These are phyloP conservation scores for Protomyctophum bolini DNA, from an alignment of 2,113 vertebrate genomes.

Conservation along the genomic window DNA sequence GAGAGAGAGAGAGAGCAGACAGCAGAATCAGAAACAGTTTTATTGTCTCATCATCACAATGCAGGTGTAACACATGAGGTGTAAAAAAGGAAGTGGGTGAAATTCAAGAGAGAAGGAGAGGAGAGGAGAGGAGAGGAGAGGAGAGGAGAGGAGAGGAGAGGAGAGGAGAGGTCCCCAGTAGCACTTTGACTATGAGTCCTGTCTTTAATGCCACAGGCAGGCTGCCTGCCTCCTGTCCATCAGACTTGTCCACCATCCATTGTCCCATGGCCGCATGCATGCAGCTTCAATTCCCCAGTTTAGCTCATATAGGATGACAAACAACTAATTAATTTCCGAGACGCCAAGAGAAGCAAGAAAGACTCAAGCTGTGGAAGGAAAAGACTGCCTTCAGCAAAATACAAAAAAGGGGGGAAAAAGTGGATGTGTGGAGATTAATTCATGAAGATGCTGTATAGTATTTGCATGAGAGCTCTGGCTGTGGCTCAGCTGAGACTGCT, in stretches of 20 bases:
- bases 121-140: not conserved
- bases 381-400: constrained; percentile 75
- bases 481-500: constrained; percentile 81
- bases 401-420: too few relatives aligned
- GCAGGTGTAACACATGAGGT: too few relatives aligned
- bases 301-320: constrained; percentile 77
- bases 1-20: not conserved
- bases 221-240: constrained; percentile 36
- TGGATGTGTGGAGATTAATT: constrained; percentile 79
- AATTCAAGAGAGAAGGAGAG: too few relatives aligned
- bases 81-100: too few relatives aligned
- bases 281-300: constrained; percentile 64
- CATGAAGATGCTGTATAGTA: constrained; percentile 73
- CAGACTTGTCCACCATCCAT: constrained; percentile 40
- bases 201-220: constrained; percentile 25
- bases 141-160: not conserved
- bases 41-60: too few relatives aligned
- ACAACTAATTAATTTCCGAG: constrained; percentile 82
- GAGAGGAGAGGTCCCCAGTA: constrained; percentile 15
- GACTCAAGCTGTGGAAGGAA: constrained; percentile 74
- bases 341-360: constrained; percentile 63
- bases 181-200: constrained; percentile 37
- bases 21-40: too few relatives aligned
- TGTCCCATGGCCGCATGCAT: constrained; percentile 40
- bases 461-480: constrained; percentile 80